Evolutionary conservation across 2,797 vertebrate genomes (phyloP).

Genomic region (Furcifer pardalis): DNA sequence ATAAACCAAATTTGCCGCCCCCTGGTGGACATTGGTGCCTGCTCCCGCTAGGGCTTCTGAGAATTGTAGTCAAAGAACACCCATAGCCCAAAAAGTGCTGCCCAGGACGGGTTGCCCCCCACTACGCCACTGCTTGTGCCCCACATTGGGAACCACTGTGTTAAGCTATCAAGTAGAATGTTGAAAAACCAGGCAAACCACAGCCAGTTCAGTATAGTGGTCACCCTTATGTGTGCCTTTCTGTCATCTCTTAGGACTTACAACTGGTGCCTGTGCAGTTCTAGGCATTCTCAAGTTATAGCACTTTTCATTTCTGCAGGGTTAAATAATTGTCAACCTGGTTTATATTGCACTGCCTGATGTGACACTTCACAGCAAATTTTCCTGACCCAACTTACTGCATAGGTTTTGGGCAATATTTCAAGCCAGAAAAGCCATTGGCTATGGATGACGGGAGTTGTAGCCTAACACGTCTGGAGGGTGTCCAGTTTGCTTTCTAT

Average conservation of each 20-base stretch:
- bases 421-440: not conserved
- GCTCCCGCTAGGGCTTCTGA: too few relatives aligned
- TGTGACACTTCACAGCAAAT: not conserved
- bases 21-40: too few relatives aligned
- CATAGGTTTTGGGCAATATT: not conserved
- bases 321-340: not conserved
- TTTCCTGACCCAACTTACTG: not conserved
- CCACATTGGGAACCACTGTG: too few relatives aligned
- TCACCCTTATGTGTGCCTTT: not conserved
- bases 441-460: not conserved
- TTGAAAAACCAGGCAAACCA: too few relatives aligned
- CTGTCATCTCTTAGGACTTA: not conserved
- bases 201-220: too few relatives aligned
- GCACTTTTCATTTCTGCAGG: not conserved
- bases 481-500: not conserved
- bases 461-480: too few relatives aligned
- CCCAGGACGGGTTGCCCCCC: too few relatives aligned
- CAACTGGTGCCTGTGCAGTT: not conserved
- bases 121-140: too few relatives aligned
- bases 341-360: not conserved
- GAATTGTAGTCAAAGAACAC: too few relatives aligned
- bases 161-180: too few relatives aligned
- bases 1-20: too few relatives aligned
- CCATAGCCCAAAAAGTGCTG: too few relatives aligned
- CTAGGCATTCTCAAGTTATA: not conserved